phyloP scores from a whole-genome alignment of 2,113 vertebrate genomes.

The Chamaea fasciata region DNA sequence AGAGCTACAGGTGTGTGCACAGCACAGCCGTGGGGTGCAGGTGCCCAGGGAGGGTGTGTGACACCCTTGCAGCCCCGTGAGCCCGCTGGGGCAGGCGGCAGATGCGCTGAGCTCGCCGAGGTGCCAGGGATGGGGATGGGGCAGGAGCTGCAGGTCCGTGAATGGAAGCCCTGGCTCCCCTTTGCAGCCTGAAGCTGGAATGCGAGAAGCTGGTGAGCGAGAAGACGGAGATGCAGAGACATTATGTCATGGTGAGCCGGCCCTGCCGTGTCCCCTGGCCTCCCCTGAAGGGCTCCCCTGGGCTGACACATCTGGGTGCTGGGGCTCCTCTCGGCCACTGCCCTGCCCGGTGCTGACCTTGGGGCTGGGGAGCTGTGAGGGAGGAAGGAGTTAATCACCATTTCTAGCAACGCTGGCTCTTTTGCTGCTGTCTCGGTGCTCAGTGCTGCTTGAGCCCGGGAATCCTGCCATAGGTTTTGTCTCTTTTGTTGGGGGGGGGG shows the following conservation, averaged over 20 bases:
- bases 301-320: rapidly evolving
- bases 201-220: conserved; percentile 80
- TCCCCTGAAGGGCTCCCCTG: neutral
- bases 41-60: neutral
- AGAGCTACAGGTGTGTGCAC: neutral
- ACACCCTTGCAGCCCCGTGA: rapidly evolving
- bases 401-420: neutral
- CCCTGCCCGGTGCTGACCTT: neutral
- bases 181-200: conserved; percentile 77
- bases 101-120: neutral
- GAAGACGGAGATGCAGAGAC: conserved; percentile 81
- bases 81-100: neutral
- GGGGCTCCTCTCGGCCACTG: neutral
- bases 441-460: neutral
- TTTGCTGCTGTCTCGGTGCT: neutral
- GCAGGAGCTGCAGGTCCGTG: rapidly evolving
- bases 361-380: neutral
- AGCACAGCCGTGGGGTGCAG: neutral
- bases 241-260: conserved; percentile 79
- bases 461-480: neutral
- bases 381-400: neutral
- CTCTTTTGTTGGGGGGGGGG: neutral
- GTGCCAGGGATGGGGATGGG: rapidly evolving
- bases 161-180: neutral
- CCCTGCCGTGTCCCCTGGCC: neutral